Evolutionary conservation across 2,113 vertebrate genomes (phyloP).

Genomic region (Gracilinanus agilis): DNA sequence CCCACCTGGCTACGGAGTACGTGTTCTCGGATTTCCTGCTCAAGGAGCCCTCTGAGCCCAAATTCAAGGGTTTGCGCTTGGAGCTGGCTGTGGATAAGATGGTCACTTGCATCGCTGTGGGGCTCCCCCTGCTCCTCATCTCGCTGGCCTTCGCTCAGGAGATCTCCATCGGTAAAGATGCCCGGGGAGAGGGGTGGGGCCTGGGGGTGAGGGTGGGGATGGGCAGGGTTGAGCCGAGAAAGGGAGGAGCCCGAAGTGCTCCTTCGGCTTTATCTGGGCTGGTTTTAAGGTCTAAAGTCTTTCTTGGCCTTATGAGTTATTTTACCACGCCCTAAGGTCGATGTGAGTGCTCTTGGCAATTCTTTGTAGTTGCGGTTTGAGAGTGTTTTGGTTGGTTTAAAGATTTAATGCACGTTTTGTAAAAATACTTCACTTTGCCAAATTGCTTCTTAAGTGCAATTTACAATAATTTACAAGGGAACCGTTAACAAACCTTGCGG

Average conservation of each 20-base stretch:
- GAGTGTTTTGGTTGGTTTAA: background rate
- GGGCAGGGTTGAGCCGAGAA: background rate
- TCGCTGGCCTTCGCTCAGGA: conserved; percentile 98
- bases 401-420: background rate
- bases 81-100: conserved; percentile 95
- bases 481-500: background rate
- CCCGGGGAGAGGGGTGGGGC: background rate
- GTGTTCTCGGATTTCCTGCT: conserved; percentile 97
- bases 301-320: background rate
- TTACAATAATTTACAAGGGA: background rate
- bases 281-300: background rate
- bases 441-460: background rate
- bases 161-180: conserved; percentile 91
- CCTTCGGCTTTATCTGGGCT: background rate
- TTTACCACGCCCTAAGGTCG: background rate
- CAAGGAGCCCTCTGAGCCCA: conserved; percentile 91
- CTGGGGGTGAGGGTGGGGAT: background rate
- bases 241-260: background rate
- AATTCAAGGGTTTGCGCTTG: conserved; percentile 93
- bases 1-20: conserved; percentile 95
- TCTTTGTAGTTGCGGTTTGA: background rate
- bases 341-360: background rate
- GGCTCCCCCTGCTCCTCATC: conserved; percentile 95
- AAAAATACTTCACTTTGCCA: background rate
- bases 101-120: conserved; percentile 93